Evolutionary conservation across 2,888 invertebrate genomes (phyloP), one percentile per base, ranked within the genome.

Genomic region (Meta bourneti): DNA sequence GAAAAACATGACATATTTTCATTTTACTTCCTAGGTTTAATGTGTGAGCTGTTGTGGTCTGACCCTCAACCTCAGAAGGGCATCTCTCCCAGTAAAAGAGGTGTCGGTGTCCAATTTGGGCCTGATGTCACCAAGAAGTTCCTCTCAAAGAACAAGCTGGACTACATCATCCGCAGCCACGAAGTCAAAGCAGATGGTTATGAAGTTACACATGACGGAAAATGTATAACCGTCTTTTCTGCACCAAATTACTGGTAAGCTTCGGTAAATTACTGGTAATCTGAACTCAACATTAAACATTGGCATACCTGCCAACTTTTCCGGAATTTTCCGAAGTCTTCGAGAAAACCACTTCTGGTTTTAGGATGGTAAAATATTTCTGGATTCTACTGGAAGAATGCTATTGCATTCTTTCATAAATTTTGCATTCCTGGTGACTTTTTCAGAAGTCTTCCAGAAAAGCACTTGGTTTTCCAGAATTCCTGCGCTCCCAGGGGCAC

Each of bases 11-110:
- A 34, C 34, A 34, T 34, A 4, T 34, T 34, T 34, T 4, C 34
- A 34, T 34, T 34, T 77, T 19, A 51, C 79, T 72, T 89, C 93
- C 0, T 95, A 96, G 97, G 97, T 93, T 96, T 98, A 93, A 99
- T 99, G 99, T 99, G 99, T 95, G 99, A 99, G 95, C 95, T 99
- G 86, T 96, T 99, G 20, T 99, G 99, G 99, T 99, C 99, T 0
- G 99, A 99, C 95, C 99, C 99, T 0, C 99, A 99, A 94, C 97
- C 97, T 9, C 97, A 97, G 95, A 94, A 95, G 86, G 99, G 99
- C 0, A 96, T 98, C 70, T 97, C 98, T 0, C 97, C 98, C 0
- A 99, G 99, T 93, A 99, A 99, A 95, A 96, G 99, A 93, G 99
- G 99, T 13, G 99, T 99, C 6, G 99, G 99, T 74, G 97, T 98